phyloP scores from a whole-genome alignment of 2,797 vertebrate species.

The Oreochromis grahami region DNA sequence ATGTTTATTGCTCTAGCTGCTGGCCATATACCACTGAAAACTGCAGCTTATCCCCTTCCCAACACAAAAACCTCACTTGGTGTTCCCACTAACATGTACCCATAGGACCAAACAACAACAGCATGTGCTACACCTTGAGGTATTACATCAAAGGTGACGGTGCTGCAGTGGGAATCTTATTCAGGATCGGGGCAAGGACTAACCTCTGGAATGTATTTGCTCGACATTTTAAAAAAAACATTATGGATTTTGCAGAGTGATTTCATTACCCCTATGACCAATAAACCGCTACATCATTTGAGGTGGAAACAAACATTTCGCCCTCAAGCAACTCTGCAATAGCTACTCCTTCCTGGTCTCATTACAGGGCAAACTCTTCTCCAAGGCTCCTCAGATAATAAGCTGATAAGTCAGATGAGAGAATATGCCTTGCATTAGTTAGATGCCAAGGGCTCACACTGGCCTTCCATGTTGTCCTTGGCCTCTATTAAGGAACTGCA shows the following conservation, averaged over 20 bases:
- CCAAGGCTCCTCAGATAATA: conserved; percentile 31
- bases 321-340: conserved; percentile 29
- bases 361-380: conserved; percentile 36
- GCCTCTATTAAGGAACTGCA: neutral
- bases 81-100: neutral
- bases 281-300: conserved; percentile 20
- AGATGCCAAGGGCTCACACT: neutral
- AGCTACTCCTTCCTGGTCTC: conserved; percentile 51
- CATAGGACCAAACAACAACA: neutral
- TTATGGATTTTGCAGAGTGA: conserved; percentile 9
- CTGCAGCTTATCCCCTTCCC: neutral
- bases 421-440: neutral
- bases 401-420: conserved; percentile 28
- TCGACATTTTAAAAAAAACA: neutral
- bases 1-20: conserved; percentile 30
- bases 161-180: neutral
- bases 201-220: neutral
- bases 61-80: conserved; percentile 5
- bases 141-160: neutral
- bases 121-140: neutral
- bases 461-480: neutral
- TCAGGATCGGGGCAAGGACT: neutral
- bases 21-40: conserved; percentile 8
- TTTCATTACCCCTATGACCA: conserved; percentile 29
- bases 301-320: conserved; percentile 26